Conservation (phyloP, 2,888 invertebrate genomes). For the Monochamus alternatus region DNA sequence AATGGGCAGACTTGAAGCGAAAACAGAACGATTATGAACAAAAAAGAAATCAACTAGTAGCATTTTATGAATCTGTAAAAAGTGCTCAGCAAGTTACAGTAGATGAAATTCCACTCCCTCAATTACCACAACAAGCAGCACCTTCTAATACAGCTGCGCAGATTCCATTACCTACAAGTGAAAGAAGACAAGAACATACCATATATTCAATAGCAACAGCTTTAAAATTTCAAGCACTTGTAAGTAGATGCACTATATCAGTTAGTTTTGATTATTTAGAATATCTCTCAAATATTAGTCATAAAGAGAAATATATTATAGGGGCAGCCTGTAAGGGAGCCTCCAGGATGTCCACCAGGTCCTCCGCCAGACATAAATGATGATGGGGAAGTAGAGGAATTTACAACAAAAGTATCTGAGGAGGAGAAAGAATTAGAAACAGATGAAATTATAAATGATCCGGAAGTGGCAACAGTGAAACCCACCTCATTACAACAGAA, state of each 20-base stretch:
- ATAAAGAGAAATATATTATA: conserved; percentile 51
- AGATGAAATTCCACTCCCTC: conserved; percentile 96
- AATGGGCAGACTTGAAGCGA: conserved; percentile 92
- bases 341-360: conserved; percentile 91
- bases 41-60: conserved; percentile 87
- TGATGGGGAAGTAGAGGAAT: conserved; percentile 75
- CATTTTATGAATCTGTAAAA: conserved; percentile 95
- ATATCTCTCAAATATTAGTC: no score
- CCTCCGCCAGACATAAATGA: conserved; percentile 84
- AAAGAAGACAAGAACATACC: conserved; percentile 69
- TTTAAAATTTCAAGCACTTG: conserved; percentile 68
- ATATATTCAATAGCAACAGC: conserved; percentile 71
- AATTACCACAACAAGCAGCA: conserved; percentile 73
- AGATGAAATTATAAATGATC: conserved; percentile 53
- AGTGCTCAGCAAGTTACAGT: conserved; percentile 96
- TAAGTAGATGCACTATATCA: conserved; percentile 31
- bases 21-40: conserved; percentile 95
- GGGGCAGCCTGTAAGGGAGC: conserved; percentile 76
- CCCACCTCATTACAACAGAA: conserved; percentile 88
- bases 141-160: conserved; percentile 55
- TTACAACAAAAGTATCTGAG: conserved; percentile 58
- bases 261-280: background rate
- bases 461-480: conserved; percentile 68
- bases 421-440: conserved; percentile 59
- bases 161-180: conserved; percentile 66